Conservation (phyloP, 2,797 vertebrate species). For the Gobio occitaniae region DNA sequence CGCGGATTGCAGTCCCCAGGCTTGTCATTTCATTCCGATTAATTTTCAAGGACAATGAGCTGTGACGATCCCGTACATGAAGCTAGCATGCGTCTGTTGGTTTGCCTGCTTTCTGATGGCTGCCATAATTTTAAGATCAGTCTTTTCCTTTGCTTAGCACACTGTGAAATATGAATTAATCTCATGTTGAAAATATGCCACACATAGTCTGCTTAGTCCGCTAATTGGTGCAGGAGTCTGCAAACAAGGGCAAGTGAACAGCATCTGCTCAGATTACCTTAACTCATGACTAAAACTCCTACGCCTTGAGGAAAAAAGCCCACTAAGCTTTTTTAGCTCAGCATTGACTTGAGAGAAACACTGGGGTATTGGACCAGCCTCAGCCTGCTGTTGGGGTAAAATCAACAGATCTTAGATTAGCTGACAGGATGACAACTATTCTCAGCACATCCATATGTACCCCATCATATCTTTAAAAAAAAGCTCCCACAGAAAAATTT, state of each 20-base stretch:
- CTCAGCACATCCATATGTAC: background rate
- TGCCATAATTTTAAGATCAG: conserved; percentile 50
- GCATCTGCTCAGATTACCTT: conserved; percentile 29
- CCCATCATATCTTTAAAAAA: background rate
- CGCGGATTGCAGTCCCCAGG: conserved; percentile 64
- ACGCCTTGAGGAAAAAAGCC: conserved; percentile 1
- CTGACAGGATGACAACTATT: conserved; percentile 5
- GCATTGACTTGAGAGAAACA: conserved; percentile 13
- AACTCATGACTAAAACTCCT: conserved; percentile 5
- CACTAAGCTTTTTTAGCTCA: conserved; percentile 14
- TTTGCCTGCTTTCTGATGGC: conserved; percentile 39
- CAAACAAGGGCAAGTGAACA: conserved; percentile 19
- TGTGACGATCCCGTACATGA: conserved; percentile 74
- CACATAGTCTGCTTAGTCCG: conserved; percentile 15
- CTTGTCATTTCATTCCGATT: conserved; percentile 77
- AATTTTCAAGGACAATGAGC: conserved; percentile 82
- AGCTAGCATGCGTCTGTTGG: conserved; percentile 68
- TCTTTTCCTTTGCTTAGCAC: conserved; percentile 36
- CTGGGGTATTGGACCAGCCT: conserved; percentile 1
- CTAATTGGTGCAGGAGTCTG: conserved; percentile 40
- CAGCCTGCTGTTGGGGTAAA: background rate
- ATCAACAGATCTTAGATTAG: conserved; percentile 13
- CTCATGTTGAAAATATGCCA: conserved; percentile 40
- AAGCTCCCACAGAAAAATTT: background rate
- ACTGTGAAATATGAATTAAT: conserved; percentile 57